Base-by-base conservation (phyloP, 2,888 invertebrate genomes). In the Athalia circularis region DNA sequence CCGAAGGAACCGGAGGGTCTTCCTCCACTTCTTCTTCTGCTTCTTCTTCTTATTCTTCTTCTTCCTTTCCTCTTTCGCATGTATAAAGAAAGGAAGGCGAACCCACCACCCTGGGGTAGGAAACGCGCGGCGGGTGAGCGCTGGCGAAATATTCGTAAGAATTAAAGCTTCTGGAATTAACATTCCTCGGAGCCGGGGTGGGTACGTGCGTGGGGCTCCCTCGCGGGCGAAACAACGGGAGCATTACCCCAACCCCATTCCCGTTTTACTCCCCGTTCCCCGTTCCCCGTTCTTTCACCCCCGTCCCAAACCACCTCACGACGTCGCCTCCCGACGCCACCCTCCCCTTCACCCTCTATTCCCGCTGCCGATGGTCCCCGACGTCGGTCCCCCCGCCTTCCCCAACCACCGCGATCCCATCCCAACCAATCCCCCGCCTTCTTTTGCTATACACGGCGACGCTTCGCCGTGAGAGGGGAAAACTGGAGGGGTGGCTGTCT, bases 141-240 rank as follows among this genome's bases (percentile, higher is more conserved):
- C 87, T 83, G 83, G 86, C 88, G 87, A 88, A 88, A 90, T 90
- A 89, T 89, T 90, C 89, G 88, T 89, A 90, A 90, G 89, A 90
- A 90, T 90, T 90, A 90, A 90, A 90, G 89, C 89, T 85, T 84
- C 86, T 87, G 87, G 89, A 90, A 90, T 90, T 90, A 90, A 90
- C 89, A 90, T 90, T 89, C 90, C 90, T 82, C 84, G 84, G 86
- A 87, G 87, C 80, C 76, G 81, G 81, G 81, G 61, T 82, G 82
- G 83, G 82, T 85, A 83, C 86, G 87, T 88, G 88, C 87, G 86
- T 89, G 87, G 86, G 86, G 86, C 87, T 87, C 87, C 86, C 84
- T 48, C 77, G 83, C 85, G 85, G 84, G 83, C 87, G 87, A 89
- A 88, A 89, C 88, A 89, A 88, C 88, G 87, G 85, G 83, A 85